These are phyloP conservation scores for Chelonus formosanus DNA, from an alignment of 2,888 invertebrate genomes.

Conservation along the genomic window DNA sequence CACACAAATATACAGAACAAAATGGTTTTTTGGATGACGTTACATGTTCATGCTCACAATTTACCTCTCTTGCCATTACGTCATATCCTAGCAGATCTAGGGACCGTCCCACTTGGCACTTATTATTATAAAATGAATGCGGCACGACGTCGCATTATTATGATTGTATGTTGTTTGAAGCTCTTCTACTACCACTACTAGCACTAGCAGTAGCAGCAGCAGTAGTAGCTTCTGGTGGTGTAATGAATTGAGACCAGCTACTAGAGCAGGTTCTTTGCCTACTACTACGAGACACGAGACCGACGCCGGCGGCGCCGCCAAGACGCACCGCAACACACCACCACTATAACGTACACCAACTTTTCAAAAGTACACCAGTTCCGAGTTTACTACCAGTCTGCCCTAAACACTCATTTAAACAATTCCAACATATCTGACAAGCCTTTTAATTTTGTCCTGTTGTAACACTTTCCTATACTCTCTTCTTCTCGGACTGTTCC, in stretches of 20 bases:
- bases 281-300: slow-evolving; percentile 6
- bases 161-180: neutral
- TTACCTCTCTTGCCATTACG: slow-evolving; percentile 69
- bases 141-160: slow-evolving; percentile 50
- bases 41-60: neutral
- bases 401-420: too few species aligned
- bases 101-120: slow-evolving; percentile 61
- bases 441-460: too few species aligned
- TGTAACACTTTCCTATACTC: neutral
- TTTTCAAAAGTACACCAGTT: neutral
- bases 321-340: slow-evolving; percentile 13
- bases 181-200: slow-evolving; percentile 8
- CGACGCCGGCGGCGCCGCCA: slow-evolving; percentile 25
- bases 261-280: slow-evolving; percentile 3
- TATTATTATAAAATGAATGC: slow-evolving; percentile 44
- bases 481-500: neutral
- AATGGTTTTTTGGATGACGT: neutral
- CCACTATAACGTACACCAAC: slow-evolving; percentile 17
- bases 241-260: slow-evolving; percentile 10
- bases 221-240: slow-evolving; percentile 10
- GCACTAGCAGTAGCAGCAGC: slow-evolving; percentile 5
- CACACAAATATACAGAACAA: neutral
- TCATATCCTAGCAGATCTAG: slow-evolving; percentile 66
- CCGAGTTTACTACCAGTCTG: neutral
- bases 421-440: too few species aligned